Evolutionary conservation across 1,140 invertebrate species (phyloP), one percentile per base, ranked within the genome.

Genomic region (Anastrepha obliqua): DNA sequence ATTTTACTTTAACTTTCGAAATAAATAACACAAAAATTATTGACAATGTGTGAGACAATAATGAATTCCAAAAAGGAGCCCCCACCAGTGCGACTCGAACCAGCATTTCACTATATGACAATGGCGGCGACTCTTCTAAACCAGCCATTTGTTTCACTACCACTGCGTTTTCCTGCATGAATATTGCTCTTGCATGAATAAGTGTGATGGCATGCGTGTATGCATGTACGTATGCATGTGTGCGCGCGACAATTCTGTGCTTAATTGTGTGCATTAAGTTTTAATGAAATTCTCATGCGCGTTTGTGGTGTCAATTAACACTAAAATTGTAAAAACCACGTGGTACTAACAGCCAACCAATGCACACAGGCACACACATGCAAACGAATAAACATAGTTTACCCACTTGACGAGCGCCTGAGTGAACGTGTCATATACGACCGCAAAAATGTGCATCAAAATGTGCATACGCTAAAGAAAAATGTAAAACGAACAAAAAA

Each of bases 291-390:
- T 81, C 55, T 81, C 74, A 81, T 81, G 74, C 74, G 74, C 74
- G 74, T 81, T 81, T 81, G 74, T 81, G 74, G 74, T 81, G 74
- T 81, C 74, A 81, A 81, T 81, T 81, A 81, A 81, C 74, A 81
- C 47, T 81, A 58, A 81, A 81, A 81, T 81, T 55, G 74, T 55
- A 81, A 81, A 81, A 81, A 81, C 44, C 44, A 81, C 74, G 47
- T 1, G 47, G 74, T 51, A 47, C 74, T 81, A 81, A 58, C 74
- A 81, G 20, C 7, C 47, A 67, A 81, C 74, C 17, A 81, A 81
- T 55, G 51, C 51, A 3, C 51, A 8, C 17, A 29, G n/a, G 7
- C 17, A 39, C 29, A 64, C 11, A 67, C n/a, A 67, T 42, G 17
- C 29, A 67, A 4, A 67, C 64, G 17, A 17, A 67, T 67, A 11